A percentile compares a stretch with the other conserved stretches of the same genome.
Conservation (phyloP, 2,113 vertebrate genomes). For the Seriola aureovittata region DNA sequence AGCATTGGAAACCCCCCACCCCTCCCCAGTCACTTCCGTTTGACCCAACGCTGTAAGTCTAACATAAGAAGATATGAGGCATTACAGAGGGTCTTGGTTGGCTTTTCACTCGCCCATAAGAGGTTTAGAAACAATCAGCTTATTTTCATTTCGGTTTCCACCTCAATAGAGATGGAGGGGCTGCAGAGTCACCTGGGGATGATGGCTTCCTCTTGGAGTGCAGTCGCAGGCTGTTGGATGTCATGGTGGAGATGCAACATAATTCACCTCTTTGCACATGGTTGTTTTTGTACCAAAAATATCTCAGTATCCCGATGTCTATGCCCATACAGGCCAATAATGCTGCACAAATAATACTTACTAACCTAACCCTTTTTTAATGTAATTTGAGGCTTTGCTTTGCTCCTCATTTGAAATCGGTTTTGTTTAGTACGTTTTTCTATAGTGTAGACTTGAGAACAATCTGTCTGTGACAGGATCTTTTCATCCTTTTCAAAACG, state of each 20-base stretch:
- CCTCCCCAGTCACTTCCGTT: neutral
- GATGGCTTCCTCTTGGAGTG: neutral
- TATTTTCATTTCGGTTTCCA: slow-evolving; percentile 48
- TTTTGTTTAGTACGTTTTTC: neutral
- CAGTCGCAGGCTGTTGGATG: neutral
- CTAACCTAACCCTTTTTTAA: neutral
- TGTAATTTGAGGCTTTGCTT: neutral
- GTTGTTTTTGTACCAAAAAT: neutral
- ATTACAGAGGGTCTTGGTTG: slow-evolving; percentile 31
- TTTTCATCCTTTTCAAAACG: neutral
- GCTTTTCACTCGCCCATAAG: slow-evolving; percentile 54
- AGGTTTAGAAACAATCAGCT: slow-evolving; percentile 71
- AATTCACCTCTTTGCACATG: neutral
- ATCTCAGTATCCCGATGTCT: neutral
- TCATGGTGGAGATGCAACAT: neutral
- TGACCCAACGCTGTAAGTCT: slow-evolving; percentile 27
- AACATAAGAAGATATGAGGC: slow-evolving; percentile 54
- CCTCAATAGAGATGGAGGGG: neutral
- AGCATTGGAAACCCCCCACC: slow-evolving; percentile 3
- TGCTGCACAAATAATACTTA: neutral
- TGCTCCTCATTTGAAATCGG: neutral
- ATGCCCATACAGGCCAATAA: too few species aligned
- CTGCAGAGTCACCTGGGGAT: slow-evolving; percentile 8
- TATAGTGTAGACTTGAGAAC: neutral
- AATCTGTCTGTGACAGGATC: neutral